Percentiles rank a stretch among this genome's conserved stretches.
phyloP scores from a whole-genome alignment of 2,113 vertebrate species.

The Xerus inauris region DNA sequence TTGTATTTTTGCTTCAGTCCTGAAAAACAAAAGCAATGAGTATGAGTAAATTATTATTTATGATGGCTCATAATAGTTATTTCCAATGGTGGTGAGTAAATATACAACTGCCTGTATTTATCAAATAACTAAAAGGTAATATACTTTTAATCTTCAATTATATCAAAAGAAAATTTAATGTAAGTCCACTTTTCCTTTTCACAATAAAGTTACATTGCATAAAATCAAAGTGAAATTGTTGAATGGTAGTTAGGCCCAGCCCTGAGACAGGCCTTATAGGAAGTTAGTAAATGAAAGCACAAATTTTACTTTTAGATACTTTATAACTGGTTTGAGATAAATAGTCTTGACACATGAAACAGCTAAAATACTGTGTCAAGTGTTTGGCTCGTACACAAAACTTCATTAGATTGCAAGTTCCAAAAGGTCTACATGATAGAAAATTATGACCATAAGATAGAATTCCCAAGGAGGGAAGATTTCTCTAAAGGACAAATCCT shows the following conservation, averaged over 20 bases:
- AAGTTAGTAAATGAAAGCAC: not conserved
- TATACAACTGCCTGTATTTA: not conserved
- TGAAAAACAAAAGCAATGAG: not conserved
- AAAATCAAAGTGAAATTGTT: constrained; percentile 5
- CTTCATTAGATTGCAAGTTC: not conserved
- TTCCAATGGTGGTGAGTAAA: not conserved
- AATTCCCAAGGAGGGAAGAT: not conserved
- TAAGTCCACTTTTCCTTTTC: not conserved
- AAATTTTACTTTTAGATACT: not conserved
- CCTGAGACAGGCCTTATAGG: not conserved
- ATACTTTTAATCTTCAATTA: not conserved
- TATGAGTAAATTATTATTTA: not conserved
- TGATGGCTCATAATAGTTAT: not conserved
- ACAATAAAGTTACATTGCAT: not conserved
- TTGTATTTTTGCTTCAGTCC: not conserved
- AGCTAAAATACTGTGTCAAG: not conserved
- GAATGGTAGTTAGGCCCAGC: not conserved
- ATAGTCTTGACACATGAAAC: not conserved
- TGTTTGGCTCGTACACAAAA: not conserved
- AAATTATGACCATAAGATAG: not conserved
- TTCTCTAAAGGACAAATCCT: not conserved
- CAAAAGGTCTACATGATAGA: not conserved
- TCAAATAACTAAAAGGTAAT: not conserved
- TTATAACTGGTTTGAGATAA: not conserved
- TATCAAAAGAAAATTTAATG: constrained; percentile 2